A percentile compares a stretch with the other conserved stretches of the same genome.
phyloP scores from a whole-genome alignment of 2,888 invertebrate species.

The Drosophila greeni region DNA sequence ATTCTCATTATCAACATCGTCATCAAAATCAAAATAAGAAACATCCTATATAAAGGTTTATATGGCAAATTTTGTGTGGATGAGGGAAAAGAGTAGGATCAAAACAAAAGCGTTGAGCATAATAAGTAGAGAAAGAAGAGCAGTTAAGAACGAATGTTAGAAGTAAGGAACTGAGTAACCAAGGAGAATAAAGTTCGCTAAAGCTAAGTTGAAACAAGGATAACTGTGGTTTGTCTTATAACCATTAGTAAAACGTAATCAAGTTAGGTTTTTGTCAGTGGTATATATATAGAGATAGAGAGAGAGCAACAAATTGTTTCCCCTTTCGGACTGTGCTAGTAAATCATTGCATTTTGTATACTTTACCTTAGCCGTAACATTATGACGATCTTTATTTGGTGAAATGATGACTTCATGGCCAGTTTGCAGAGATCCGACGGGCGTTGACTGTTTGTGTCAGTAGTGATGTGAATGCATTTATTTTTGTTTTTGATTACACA shows the following conservation, averaged over 20 bases:
- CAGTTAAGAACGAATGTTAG: constrained; percentile 36
- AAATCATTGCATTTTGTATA: constrained; percentile 43
- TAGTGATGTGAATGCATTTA: constrained; percentile 40
- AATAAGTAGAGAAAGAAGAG: constrained; percentile 31
- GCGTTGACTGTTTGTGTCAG: constrained; percentile 86
- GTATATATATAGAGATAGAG: neutral
- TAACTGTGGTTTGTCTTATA: constrained; percentile 27
- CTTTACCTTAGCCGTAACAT: constrained; percentile 88
- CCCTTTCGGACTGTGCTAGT: constrained; percentile 21
- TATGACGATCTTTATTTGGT: constrained; percentile 92
- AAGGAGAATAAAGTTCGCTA: constrained; percentile 21
- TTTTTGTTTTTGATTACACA: constrained; percentile 28
- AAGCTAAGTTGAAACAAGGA: constrained; percentile 26
- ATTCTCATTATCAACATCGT: constrained; percentile 70
- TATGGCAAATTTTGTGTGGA: constrained; percentile 36
- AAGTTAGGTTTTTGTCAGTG: constrained; percentile 20
- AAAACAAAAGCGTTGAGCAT: constrained; percentile 33
- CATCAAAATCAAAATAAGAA: constrained; percentile 78
- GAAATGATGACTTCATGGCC: constrained; percentile 94
- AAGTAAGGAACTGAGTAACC: constrained; percentile 30
- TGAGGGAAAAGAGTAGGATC: constrained; percentile 27
- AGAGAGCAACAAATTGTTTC: constrained; percentile 19
- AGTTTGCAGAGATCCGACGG: constrained; percentile 94
- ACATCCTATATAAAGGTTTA: constrained; percentile 63
- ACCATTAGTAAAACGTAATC: constrained; percentile 26